Base-by-base conservation (phyloP, 2,113 vertebrate genomes). In the Dendropsophus ebraccatus region DNA sequence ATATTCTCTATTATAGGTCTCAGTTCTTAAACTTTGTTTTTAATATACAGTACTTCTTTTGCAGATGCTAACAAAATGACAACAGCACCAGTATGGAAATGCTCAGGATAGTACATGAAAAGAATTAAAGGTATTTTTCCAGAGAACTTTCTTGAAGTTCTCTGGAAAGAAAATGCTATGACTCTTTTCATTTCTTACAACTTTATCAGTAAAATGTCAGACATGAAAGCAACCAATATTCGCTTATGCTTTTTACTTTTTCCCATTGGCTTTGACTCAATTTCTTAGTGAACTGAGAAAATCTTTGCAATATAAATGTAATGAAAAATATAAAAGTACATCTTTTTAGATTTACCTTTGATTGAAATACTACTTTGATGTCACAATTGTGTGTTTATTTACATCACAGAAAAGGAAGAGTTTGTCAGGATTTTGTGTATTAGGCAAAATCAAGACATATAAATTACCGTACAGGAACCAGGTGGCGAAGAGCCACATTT, bases 151-250 rank as follows among this genome's bases (percentile, higher is more conserved):
- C 9, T 67, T 32, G 72, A 49, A 50, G 1, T 17, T 76, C 13
- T 19, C 14, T 76, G 47, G 25, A 76, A 52, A 72, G 52, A 28
- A 62, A 25, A 10, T 35, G 13, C 9, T 52, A 30, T 52, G 45
- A 75, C 14, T 28, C 13, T 30, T 30, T 74, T 74, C 13, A 25
- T 74, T 74, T 47, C 72, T 47, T 49, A 47, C 12, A 47, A 47
- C 72, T 74, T 74, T 74, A 47, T 47, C 35, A 74, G 11, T 74
- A 47, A 74, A 21, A 47, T 74, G 41, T 76, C 25, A 50, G 47
- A 76, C 25, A 76, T 76, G 73, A 76, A 76, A 76, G 73, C 45
- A 50, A 52, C 73, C 25, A 28, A 17, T 28, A 13, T 50, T 50
- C 10, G 47, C 11, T 1, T 47, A 73, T 73, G 69, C 8, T 25